Conservation (phyloP, 2,888 invertebrate genomes). For the Apotomis turbidana region DNA sequence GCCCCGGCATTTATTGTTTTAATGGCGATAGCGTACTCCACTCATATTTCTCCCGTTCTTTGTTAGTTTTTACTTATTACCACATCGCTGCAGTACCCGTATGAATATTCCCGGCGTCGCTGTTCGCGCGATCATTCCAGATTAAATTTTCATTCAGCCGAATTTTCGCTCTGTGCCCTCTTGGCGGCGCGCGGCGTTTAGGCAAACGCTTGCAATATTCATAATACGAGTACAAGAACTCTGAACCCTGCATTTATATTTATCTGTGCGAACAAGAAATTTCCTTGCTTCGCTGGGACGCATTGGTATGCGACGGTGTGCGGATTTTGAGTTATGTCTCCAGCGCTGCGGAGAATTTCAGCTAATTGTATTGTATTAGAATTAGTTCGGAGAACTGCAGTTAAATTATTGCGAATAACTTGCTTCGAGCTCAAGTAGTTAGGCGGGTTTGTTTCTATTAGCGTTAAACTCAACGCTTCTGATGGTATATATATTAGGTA, state of each 20-base stretch:
- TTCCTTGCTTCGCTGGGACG: background rate
- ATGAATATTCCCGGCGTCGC: slow-evolving; percentile 63
- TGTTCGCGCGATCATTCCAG: slow-evolving; percentile 63
- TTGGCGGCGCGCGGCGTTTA: slow-evolving; percentile 43
- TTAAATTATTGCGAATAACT: slow-evolving; percentile 9
- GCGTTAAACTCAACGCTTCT: too few species aligned
- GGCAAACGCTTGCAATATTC: slow-evolving; percentile 60
- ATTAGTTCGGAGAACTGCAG: slow-evolving; percentile 10
- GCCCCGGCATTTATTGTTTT: slow-evolving; percentile 68
- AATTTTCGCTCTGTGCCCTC: slow-evolving; percentile 49
- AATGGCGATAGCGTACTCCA: slow-evolving; percentile 63
- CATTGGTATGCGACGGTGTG: slow-evolving; percentile 26
- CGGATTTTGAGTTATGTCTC: slow-evolving; percentile 27
- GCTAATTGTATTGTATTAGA: slow-evolving; percentile 18
- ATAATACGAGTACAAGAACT: slow-evolving; percentile 52
- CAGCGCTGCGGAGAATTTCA: background rate
- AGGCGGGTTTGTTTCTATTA: background rate
- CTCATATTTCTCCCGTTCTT: slow-evolving; percentile 65
- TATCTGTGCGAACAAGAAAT: slow-evolving; percentile 31
- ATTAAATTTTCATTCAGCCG: slow-evolving; percentile 70
- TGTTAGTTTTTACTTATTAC: slow-evolving; percentile 73
- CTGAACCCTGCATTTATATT: slow-evolving; percentile 43
- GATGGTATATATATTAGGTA: too few species aligned
- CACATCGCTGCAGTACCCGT: slow-evolving; percentile 61
- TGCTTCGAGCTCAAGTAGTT: background rate